A percentile compares a stretch with the other conserved stretches of the same genome.
phyloP scores from a whole-genome alignment of 2,113 vertebrate genomes.

The Gallinago jamesoni region DNA sequence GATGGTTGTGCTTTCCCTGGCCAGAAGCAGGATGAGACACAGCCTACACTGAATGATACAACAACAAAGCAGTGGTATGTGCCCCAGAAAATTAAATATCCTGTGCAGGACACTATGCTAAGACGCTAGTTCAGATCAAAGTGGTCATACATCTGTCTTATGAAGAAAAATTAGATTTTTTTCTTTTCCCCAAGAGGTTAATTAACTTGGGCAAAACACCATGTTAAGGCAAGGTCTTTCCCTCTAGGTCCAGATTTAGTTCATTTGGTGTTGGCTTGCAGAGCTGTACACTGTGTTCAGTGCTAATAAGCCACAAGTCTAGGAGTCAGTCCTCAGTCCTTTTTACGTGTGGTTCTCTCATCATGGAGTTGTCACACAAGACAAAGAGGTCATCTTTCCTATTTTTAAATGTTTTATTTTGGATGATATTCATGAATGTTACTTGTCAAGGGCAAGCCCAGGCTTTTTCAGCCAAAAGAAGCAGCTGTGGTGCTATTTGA shows the following conservation, averaged over 20 bases:
- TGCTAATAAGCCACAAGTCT: background rate
- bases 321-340: background rate
- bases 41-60: background rate
- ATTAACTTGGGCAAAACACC: background rate
- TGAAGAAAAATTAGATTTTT: background rate
- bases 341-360: background rate
- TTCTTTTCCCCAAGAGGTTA: background rate
- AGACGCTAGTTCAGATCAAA: background rate
- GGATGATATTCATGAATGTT: background rate
- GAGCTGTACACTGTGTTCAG: background rate
- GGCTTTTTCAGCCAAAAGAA: constrained; percentile 14
- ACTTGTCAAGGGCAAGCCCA: background rate
- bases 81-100: background rate
- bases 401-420: constrained; percentile 24
- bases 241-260: background rate
- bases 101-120: fast-evolving
- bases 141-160: background rate
- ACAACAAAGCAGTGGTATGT: fast-evolving
- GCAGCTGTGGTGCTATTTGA: background rate
- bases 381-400: background rate
- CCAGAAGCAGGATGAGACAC: background rate
- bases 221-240: background rate
- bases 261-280: background rate
- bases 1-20: background rate
- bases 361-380: background rate